Conservation (phyloP, 2,797 vertebrate species). For the Kryptopterus vitreolus region DNA sequence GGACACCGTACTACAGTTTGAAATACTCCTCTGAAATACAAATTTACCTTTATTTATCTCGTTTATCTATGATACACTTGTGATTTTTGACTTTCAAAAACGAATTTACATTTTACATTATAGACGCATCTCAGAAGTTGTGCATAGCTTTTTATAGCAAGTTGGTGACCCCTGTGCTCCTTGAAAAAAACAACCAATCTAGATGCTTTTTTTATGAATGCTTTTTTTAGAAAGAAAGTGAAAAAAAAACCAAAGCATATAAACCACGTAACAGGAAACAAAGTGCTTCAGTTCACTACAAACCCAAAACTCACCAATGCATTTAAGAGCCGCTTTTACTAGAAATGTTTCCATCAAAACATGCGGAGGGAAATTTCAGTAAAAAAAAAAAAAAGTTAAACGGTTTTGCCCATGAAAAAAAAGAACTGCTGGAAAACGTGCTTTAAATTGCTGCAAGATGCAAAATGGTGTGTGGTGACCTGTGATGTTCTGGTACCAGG, state of each 20-base stretch:
- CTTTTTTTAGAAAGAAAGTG: no score
- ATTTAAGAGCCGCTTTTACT: constrained; percentile 4
- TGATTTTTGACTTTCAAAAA: no score
- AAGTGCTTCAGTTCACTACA: not conserved
- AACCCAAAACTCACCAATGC: constrained; percentile 3
- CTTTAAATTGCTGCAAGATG: not conserved
- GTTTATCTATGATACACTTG: no score
- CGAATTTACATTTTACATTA: no score
- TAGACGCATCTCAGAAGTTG: no score
- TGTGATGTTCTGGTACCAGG: not conserved
- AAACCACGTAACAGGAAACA: not conserved
- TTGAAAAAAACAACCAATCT: no score
- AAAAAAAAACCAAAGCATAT: not conserved
- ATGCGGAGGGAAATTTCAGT: not conserved
- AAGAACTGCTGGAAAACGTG: not conserved
- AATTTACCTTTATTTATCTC: no score
- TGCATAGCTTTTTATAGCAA: no score
- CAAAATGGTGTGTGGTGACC: no score
- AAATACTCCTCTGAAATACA: no score
- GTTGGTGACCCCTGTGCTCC: no score
- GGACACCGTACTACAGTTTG: no score
- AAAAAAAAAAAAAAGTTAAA: not conserved
- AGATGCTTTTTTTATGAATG: not conserved
- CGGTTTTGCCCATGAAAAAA: not conserved
- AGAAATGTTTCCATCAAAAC: constrained; percentile 24